These are phyloP conservation scores for Menura novaehollandiae DNA, from an alignment of 2,113 vertebrate species.

Conservation along the genomic window DNA sequence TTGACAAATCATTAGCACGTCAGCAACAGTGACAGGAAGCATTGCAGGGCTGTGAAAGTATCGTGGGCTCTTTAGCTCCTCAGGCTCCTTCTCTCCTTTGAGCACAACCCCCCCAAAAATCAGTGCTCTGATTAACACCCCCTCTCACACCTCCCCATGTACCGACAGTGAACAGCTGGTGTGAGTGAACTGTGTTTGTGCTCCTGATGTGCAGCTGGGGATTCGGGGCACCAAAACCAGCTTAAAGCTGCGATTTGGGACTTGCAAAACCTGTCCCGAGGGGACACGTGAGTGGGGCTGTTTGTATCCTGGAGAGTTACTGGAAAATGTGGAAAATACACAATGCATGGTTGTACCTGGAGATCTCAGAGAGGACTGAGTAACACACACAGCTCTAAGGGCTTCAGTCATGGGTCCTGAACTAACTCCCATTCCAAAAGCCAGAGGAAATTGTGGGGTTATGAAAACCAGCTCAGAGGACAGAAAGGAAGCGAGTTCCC, in stretches of 20 bases:
- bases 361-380: background rate
- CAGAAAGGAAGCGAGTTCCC: background rate
- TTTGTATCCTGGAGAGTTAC: background rate
- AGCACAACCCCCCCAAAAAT: background rate
- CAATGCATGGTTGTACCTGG: fast-evolving
- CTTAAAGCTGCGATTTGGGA: background rate
- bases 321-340: background rate
- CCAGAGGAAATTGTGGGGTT: background rate
- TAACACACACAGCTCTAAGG: background rate
- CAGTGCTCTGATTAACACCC: background rate
- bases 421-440: background rate
- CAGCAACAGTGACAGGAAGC: background rate
- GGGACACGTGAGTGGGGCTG: background rate
- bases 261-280: background rate
- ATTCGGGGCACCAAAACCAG: background rate
- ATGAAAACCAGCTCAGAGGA: background rate
- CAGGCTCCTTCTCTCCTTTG: background rate
- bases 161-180: background rate
- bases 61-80: background rate
- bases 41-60: background rate
- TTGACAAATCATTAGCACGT: slow-evolving; percentile 30
- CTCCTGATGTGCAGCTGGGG: background rate
- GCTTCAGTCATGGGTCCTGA: background rate
- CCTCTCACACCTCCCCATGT: background rate
- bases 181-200: background rate